Conservation (phyloP, 2,888 invertebrate species). For the Synergus umbraculus region DNA sequence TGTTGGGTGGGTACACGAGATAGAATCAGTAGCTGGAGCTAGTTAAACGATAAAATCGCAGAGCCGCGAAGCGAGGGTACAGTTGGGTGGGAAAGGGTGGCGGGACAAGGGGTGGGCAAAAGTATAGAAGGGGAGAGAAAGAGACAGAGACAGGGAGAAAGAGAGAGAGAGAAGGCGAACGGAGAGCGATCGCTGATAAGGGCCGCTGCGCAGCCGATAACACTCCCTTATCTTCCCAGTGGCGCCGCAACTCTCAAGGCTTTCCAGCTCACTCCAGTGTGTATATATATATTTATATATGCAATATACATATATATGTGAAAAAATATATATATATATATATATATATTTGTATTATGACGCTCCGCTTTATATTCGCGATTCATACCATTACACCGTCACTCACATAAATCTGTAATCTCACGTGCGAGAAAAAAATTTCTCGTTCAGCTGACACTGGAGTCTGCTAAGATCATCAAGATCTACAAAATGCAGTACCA, state of each 20-base stretch:
- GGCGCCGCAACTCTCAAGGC: constrained; percentile 77
- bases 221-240: constrained; percentile 77
- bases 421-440: not conserved
- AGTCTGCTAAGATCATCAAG: not conserved
- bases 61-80: constrained; percentile 64
- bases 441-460: not conserved
- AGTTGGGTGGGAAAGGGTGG: constrained; percentile 60
- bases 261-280: constrained; percentile 63
- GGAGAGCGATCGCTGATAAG: constrained; percentile 78
- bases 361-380: constrained; percentile 47
- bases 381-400: constrained; percentile 24
- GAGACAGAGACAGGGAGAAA: constrained; percentile 53
- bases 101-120: constrained; percentile 60
- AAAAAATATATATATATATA: constrained; percentile 5
- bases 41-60: constrained; percentile 81
- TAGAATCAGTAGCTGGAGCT: constrained; percentile 80
- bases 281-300: not conserved
- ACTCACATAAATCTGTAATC: constrained; percentile 30
- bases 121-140: constrained; percentile 62
- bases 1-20: constrained; percentile 75
- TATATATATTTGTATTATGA: not conserved
- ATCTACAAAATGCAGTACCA: constrained; percentile 9
- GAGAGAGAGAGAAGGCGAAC: constrained; percentile 73
- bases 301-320: constrained; percentile 2
- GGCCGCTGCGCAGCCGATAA: constrained; percentile 75